phyloP scores from a whole-genome alignment of 1,140 invertebrate genomes.

The Helicoverpa zea region DNA sequence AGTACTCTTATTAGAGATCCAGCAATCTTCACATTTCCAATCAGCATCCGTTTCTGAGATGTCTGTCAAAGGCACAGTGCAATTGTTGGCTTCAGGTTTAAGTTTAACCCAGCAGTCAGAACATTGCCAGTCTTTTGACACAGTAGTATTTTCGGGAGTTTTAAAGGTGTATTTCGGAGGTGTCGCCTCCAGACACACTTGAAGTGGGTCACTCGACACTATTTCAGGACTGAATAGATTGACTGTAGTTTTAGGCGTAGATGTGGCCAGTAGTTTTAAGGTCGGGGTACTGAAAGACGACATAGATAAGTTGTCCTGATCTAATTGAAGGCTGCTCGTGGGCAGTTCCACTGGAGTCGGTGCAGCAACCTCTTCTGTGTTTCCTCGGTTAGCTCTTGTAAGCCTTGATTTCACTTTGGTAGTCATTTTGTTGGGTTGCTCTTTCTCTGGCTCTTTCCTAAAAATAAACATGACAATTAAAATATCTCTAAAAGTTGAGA shows the following conservation, averaged over 20 bases:
- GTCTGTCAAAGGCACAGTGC: constrained; percentile 60
- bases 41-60: constrained; percentile 80
- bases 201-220: constrained; percentile 56
- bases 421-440: constrained; percentile 62
- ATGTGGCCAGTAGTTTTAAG: constrained; percentile 41
- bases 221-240: constrained; percentile 62
- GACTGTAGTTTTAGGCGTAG: constrained; percentile 46
- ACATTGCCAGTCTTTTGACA: constrained; percentile 86
- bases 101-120: constrained; percentile 86
- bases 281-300: constrained; percentile 63
- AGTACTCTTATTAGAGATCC: constrained; percentile 87
- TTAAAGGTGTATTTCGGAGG: constrained; percentile 66
- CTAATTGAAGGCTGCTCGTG: constrained; percentile 88
- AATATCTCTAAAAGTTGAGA: not conserved
- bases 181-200: constrained; percentile 22
- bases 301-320: constrained; percentile 77
- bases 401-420: constrained; percentile 84
- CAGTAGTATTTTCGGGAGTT: constrained; percentile 59
- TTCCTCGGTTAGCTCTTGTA: constrained; percentile 70
- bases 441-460: constrained; percentile 52
- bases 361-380: constrained; percentile 73
- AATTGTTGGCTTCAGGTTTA: constrained; percentile 16
- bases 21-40: constrained; percentile 89
- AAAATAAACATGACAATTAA: constrained; percentile 46
- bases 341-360: constrained; percentile 87